Conservation (phyloP, 2,888 invertebrate genomes). For the Spialia ferax region DNA sequence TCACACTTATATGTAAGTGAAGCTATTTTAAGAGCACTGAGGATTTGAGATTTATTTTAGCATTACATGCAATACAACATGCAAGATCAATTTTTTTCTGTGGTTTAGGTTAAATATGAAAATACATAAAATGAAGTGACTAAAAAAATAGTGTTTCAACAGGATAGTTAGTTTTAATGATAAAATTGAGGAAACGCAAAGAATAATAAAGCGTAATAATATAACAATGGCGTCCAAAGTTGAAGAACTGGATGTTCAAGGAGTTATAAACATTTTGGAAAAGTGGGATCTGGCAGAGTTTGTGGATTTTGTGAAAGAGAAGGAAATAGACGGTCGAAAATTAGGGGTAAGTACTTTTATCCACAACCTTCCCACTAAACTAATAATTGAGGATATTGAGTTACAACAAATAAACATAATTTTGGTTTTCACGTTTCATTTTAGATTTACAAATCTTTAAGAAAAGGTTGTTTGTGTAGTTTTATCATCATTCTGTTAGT, state of each 20-base stretch:
- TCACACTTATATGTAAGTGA: conserved; percentile 19
- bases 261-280: conserved; percentile 59
- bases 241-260: conserved; percentile 59
- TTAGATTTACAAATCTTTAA: too few species aligned
- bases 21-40: conserved; percentile 3
- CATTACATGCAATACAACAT: background rate
- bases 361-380: background rate
- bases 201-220: background rate
- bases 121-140: too few species aligned
- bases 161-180: too few species aligned
- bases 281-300: conserved; percentile 64
- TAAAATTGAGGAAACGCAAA: background rate
- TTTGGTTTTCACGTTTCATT: too few species aligned
- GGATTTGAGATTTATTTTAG: background rate
- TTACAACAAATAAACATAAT: background rate
- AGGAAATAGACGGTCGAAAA: conserved; percentile 65
- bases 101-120: too few species aligned
- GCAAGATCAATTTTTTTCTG: too few species aligned
- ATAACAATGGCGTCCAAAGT: conserved; percentile 43
- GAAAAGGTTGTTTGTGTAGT: too few species aligned
- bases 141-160: too few species aligned
- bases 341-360: conserved; percentile 61
- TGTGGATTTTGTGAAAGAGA: conserved; percentile 62
- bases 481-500: too few species aligned
- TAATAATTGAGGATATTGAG: too few species aligned